Evolutionary conservation across 2,113 vertebrate genomes (phyloP), one percentile per base, ranked within the genome.

Genomic region (Ophiodon elongatus): DNA sequence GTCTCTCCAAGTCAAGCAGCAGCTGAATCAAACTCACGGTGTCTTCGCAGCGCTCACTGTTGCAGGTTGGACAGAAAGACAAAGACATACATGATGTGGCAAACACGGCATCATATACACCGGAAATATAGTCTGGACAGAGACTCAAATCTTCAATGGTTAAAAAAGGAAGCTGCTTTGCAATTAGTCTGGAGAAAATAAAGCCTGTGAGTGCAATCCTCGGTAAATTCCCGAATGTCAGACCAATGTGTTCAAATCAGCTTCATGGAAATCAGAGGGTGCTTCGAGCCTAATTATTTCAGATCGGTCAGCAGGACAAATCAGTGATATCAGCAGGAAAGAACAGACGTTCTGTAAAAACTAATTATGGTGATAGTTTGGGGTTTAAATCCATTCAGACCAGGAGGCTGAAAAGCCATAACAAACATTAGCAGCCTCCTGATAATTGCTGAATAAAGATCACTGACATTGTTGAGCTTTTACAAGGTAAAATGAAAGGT

Each of bases 1-100:
- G 21, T 1, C 10, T 75, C 21, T 73, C 15, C 62, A 64, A 33
- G 37, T 83, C 68, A 68, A 67, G 64, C 75, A 60, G 54, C 10
- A 2, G 29, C 67, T 76, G 39, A 83, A 50, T 83, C 43, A 47
- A 33, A 75, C 63, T 71, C 56, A 31, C 0, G 41, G 8, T 45
- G 29, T 73, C 19, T 82, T 73, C 37, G 23, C 50, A 43, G 54
- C 8, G 4, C 33, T 65, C n/a, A 64, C 66, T 47, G 31, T 64
- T 45, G 60, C 76, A 68, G 14, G 63, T 69, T 56, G 13, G 62
- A 45, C 43, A 43, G 23, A 31, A 43, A 43, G 29, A 52, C 6
- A 79, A 50, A 56, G n/a, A 60, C 39, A 37, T 27, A 41, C 43
- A 27, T 10, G 45, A 73, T 39, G 37, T 23, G 45, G 29, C 8